Evolutionary conservation across 2,113 vertebrate genomes (phyloP).

Genomic region (Aplodontia rufa): DNA sequence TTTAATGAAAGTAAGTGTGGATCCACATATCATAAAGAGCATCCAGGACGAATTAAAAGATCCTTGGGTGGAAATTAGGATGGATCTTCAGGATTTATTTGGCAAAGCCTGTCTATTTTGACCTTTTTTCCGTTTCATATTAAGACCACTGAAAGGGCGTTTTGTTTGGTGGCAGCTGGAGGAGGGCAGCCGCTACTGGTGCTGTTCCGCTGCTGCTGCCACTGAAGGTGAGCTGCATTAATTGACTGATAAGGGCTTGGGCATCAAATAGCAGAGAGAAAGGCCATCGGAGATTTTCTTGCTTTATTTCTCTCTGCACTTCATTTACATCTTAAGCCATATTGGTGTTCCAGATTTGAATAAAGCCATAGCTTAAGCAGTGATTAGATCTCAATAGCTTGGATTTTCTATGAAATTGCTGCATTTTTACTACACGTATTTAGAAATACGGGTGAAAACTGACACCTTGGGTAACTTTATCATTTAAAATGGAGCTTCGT

Average conservation of each 20-base stretch:
- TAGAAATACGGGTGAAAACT: constrained; percentile 82
- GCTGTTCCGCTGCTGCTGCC: constrained; percentile 76
- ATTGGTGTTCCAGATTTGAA: constrained; percentile 87
- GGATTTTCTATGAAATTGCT: constrained; percentile 85
- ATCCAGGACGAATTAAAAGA: constrained; percentile 87
- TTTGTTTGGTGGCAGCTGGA: constrained; percentile 85
- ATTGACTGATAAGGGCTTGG: constrained; percentile 85
- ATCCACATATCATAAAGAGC: constrained; percentile 87
- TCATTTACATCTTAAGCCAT: constrained; percentile 88
- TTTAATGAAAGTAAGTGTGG: constrained; percentile 87
- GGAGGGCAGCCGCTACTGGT: constrained; percentile 77
- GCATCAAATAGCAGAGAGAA: constrained; percentile 84
- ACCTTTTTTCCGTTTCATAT: constrained; percentile 84
- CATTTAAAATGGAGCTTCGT: constrained; percentile 74
- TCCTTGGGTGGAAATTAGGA: constrained; percentile 88
- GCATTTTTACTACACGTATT: constrained; percentile 78
- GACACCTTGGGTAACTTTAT: constrained; percentile 87
- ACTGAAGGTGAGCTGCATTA: constrained; percentile 83
- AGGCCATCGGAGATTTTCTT: constrained; percentile 83
- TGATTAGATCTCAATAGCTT: constrained; percentile 88
- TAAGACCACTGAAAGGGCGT: constrained; percentile 83
- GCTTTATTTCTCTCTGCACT: constrained; percentile 85
- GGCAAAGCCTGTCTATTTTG: constrained; percentile 87
- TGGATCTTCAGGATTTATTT: constrained; percentile 88
- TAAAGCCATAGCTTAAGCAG: constrained; percentile 85